A percentile compares a stretch with the other conserved stretches of the same genome.
phyloP scores from a whole-genome alignment of 2,888 invertebrate species.

The Calliopum simillimum region DNA sequence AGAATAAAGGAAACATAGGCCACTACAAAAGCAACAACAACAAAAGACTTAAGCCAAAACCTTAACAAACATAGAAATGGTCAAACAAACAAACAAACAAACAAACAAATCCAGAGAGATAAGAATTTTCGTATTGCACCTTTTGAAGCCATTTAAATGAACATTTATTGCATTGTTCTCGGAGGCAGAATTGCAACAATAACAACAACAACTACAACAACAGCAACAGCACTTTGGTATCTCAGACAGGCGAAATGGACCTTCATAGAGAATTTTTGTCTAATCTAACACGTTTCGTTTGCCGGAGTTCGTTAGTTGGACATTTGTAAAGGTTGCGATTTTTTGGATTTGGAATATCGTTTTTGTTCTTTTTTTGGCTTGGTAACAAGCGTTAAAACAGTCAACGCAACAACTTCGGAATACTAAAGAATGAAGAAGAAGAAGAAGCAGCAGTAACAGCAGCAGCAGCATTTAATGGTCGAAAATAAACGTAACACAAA shows the following conservation, averaged over 20 bases:
- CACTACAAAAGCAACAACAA: background rate
- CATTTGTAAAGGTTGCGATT: slow-evolving; percentile 25
- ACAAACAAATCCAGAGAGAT: slow-evolving; percentile 16
- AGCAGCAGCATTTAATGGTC: slow-evolving; percentile 27
- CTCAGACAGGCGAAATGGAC: background rate
- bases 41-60: background rate
- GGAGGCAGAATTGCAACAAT: slow-evolving; percentile 6
- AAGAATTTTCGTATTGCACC: slow-evolving; percentile 29
- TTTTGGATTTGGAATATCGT: background rate
- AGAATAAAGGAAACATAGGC: background rate
- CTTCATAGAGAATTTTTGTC: slow-evolving; percentile 8
- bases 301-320: slow-evolving; percentile 35
- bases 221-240: too few relatives aligned
- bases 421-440: background rate
- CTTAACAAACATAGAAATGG: slow-evolving; percentile 15
- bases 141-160: slow-evolving; percentile 34
- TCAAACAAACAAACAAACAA: slow-evolving; percentile 13
- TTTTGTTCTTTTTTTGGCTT: slow-evolving; percentile 13
- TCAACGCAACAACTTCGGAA: slow-evolving; percentile 12
- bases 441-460: slow-evolving; percentile 11
- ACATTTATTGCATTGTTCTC: slow-evolving; percentile 37
- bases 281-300: slow-evolving; percentile 30
- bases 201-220: too few relatives aligned
- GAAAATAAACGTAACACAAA: slow-evolving; percentile 35
- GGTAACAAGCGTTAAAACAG: slow-evolving; percentile 25